phyloP scores from a whole-genome alignment of 1,140 invertebrate genomes.

The Brachystomella parvula region DNA sequence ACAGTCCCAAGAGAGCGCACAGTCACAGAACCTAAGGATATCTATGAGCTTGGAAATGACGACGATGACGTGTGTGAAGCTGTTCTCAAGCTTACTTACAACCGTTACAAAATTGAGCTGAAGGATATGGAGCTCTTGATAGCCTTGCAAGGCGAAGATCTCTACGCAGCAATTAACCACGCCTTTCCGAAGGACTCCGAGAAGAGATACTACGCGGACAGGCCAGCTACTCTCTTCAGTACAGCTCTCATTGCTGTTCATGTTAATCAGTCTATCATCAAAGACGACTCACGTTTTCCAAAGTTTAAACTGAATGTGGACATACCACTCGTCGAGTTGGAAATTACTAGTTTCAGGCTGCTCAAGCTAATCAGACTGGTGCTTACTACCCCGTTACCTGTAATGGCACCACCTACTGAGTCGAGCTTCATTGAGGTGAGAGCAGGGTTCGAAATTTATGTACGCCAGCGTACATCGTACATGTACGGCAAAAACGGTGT shows the following conservation, averaged over 20 bases:
- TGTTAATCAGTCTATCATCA: constrained; percentile 6
- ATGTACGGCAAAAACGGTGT: neutral
- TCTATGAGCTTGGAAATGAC: neutral
- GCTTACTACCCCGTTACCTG: neutral
- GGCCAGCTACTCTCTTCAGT: neutral
- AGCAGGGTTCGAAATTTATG: neutral
- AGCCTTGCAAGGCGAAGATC: neutral
- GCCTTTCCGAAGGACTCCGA: neutral
- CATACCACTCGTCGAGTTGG: neutral
- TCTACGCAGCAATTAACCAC: neutral
- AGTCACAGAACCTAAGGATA: neutral
- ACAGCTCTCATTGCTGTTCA: neutral
- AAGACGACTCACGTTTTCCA: constrained; percentile 5
- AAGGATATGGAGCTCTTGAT: neutral
- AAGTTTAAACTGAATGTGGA: neutral
- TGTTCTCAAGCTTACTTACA: neutral
- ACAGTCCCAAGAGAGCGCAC: neutral
- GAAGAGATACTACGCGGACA: neutral
- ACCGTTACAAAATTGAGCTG: neutral
- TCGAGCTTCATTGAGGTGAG: neutral
- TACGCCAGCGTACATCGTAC: neutral
- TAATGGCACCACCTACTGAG: neutral
- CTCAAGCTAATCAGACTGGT: neutral
- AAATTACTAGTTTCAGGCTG: neutral
- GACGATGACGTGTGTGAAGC: neutral